Base-by-base conservation (phyloP, 2,888 invertebrate genomes). In the Harpalus rubripes region DNA sequence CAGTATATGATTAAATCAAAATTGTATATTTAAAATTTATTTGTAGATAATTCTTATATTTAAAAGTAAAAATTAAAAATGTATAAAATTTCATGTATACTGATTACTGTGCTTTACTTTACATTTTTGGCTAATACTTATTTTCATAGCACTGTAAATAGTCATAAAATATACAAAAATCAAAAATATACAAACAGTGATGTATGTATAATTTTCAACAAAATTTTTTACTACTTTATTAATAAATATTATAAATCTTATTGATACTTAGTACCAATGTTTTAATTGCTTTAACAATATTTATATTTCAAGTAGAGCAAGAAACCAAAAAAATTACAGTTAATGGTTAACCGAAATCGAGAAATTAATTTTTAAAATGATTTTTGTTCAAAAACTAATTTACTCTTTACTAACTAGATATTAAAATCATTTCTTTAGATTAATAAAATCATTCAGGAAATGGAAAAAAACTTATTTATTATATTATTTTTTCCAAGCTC, bases 11-110 rank as follows among this genome's bases (percentile, higher is more conserved):
- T 63, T 18, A 22, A 63, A 63, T 22, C 0, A 22, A 41, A 16
- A 74, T 18, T 41, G 72, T 52, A 12, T 44, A 74, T 41, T 8
- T 74, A 74, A 72, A 22, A 68, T 39, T 74, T 68, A 16, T 44
- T 44, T 44, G 16, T 74, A 8, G 15, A 32, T 39, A 74, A 44
- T 74, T 41, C 44, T 74, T 74, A 74, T 44, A 44, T 22, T n/a
- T 41, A 74, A 74, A 10, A 15, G 18, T 74, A 41, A 16, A 44
- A 44, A 15, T 26, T 44, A 16, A 52, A 78, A 78, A 52, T n/a
- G 56, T 76, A 52, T 52, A 76, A 78, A 78, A 78, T 58, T 56
- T 58, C 78, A 78, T 78, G 78, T 78, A 78, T 78, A 32, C 58
- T 26, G 56, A 58, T 58, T 78, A 56, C 39, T 76, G 44, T 76